These are phyloP conservation scores for Napeogenes sylphis DNA, from an alignment of 2,888 invertebrate species.

Conservation along the genomic window DNA sequence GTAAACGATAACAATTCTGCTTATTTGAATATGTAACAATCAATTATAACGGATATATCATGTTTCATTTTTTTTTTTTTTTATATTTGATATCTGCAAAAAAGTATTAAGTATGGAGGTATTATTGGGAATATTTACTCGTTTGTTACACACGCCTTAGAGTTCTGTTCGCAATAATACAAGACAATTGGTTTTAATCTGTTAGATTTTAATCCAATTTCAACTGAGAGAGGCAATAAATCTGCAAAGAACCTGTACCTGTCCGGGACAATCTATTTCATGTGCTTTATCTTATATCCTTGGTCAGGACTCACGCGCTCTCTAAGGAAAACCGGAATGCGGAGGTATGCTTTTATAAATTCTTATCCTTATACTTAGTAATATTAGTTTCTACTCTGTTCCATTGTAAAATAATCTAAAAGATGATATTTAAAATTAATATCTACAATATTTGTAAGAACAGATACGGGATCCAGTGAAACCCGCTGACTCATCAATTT, in stretches of 20 bases:
- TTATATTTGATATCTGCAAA: no score
- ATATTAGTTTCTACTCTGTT: neutral
- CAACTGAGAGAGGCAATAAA: constrained; percentile 23
- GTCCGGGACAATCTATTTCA: constrained; percentile 29
- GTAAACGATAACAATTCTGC: neutral
- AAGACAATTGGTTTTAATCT: constrained; percentile 16
- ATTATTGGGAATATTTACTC: no score
- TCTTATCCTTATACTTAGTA: constrained; percentile 17
- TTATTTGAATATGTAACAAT: neutral
- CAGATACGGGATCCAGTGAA: no score
- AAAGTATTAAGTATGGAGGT: no score
- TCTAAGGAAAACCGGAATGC: constrained; percentile 22
- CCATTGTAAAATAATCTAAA: neutral
- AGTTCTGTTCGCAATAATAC: constrained; percentile 3
- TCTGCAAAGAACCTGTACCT: constrained; percentile 26
- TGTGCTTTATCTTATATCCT: constrained; percentile 28
- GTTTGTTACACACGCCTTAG: neutral
- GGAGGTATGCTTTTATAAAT: constrained; percentile 26
- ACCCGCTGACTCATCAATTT: no score
- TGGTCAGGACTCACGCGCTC: constrained; percentile 22
- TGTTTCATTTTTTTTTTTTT: neutral
- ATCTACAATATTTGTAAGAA: neutral
- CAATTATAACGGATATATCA: neutral
- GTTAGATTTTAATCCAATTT: constrained; percentile 27
- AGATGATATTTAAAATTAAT: neutral